Percentiles rank a stretch among this genome's conserved stretches.
Conservation (phyloP, 2,113 vertebrate genomes). For the Bubo blakistoni region DNA sequence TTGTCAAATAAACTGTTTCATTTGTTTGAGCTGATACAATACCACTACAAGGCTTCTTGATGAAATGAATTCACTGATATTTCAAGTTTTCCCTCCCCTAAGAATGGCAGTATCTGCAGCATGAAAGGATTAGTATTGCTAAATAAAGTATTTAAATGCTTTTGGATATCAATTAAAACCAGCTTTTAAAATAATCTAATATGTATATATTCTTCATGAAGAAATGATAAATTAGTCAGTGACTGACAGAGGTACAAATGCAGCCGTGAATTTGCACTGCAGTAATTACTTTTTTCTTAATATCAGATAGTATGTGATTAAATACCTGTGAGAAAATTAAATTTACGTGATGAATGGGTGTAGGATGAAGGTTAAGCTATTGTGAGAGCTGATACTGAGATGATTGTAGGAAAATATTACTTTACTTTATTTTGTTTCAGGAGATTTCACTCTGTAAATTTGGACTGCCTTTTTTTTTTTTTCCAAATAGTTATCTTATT, state of each 20-base stretch:
- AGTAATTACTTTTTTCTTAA: conserved; percentile 84
- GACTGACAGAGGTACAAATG: conserved; percentile 67
- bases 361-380: conserved; percentile 84
- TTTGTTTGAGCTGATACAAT: background rate
- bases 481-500: conserved; percentile 72
- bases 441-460: conserved; percentile 71
- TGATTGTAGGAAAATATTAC: conserved; percentile 84
- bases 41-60: background rate
- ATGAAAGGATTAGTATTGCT: background rate
- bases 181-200: background rate
- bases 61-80: background rate
- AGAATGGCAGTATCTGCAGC: background rate
- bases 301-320: conserved; percentile 92
- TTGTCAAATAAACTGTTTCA: background rate
- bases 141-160: background rate
- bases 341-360: conserved; percentile 89
- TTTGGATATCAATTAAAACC: conserved; percentile 1
- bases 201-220: background rate
- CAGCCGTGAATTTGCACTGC: conserved; percentile 72
- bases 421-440: conserved; percentile 86
- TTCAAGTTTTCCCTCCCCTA: background rate
- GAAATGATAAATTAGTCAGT: conserved; percentile 41
- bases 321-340: conserved; percentile 91
- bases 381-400: conserved; percentile 84
- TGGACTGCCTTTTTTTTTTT: conserved; percentile 12